A percentile compares a stretch with the other conserved stretches of the same genome.
phyloP scores from a whole-genome alignment of 2,888 invertebrate species.

The Meloe dianella region DNA sequence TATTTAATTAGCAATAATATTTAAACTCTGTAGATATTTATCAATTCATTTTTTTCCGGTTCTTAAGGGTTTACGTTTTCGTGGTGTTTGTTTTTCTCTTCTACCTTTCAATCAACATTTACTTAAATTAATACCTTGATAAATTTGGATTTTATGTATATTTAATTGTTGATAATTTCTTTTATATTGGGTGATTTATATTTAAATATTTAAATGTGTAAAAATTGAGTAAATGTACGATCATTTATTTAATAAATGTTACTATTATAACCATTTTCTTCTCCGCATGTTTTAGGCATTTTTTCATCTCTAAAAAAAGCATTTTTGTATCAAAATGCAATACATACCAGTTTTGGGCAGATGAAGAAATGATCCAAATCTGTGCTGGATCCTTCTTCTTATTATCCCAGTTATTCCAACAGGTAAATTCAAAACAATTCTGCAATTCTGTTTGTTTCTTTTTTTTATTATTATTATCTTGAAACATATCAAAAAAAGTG shows the following conservation, averaged over 20 bases:
- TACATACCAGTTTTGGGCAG: no score
- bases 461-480: background rate
- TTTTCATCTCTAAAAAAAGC: no score
- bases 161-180: slow-evolving; percentile 22
- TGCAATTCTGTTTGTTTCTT: background rate
- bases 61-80: slow-evolving; percentile 33
- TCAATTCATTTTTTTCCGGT: slow-evolving; percentile 6
- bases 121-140: slow-evolving; percentile 24
- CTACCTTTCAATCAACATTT: slow-evolving; percentile 13
- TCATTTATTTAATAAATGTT: slow-evolving; percentile 47
- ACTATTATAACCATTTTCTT: slow-evolving; percentile 36
- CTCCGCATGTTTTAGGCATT: no score
- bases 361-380: no score
- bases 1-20: slow-evolving; percentile 34
- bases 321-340: no score
- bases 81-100: slow-evolving; percentile 14
- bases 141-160: slow-evolving; percentile 14
- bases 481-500: background rate
- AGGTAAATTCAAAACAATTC: no score
- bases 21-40: slow-evolving; percentile 7
- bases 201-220: slow-evolving; percentile 39
- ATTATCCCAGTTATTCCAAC: no score
- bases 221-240: slow-evolving; percentile 40
- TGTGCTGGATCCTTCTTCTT: no score
- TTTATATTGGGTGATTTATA: slow-evolving; percentile 37